A percentile compares a stretch with the other conserved stretches of the same genome.
phyloP scores from a whole-genome alignment of 2,797 vertebrate genomes.

The Aselliscus stoliczkanus region DNA sequence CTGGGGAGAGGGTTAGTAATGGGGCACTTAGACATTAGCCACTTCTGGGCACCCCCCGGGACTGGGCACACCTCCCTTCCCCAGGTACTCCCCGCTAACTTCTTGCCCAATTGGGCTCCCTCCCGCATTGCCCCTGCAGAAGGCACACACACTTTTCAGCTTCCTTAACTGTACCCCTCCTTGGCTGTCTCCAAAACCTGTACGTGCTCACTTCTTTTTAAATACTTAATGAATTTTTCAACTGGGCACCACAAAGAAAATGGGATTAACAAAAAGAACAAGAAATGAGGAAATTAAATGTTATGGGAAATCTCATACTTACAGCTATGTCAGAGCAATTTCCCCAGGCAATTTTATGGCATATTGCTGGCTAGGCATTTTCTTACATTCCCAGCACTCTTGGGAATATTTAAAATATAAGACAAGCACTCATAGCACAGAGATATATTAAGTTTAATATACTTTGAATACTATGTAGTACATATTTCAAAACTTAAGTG shows the following conservation, averaged over 20 bases:
- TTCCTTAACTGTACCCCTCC: neutral
- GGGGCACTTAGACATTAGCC: fast-evolving
- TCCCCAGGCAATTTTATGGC: neutral
- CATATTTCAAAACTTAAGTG: neutral
- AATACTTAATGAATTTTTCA: constrained; percentile 18
- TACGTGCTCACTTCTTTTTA: neutral
- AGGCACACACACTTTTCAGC: neutral
- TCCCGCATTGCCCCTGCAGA: neutral
- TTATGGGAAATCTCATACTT: neutral
- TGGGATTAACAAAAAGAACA: constrained; percentile 28
- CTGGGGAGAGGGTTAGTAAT: neutral
- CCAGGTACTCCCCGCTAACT: neutral
- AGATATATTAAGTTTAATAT: constrained; percentile 3
- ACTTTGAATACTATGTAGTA: neutral
- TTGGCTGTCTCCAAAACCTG: neutral
- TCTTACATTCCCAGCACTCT: neutral
- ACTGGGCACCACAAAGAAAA: neutral
- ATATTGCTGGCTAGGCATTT: neutral
- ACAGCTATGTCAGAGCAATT: neutral
- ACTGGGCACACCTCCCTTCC: fast-evolving
- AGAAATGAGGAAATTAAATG: constrained; percentile 48
- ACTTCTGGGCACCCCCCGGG: neutral
- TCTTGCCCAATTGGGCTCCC: too few species aligned
- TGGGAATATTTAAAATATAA: constrained; percentile 44
- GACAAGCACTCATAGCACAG: constrained; percentile 13